Percentiles rank a stretch among this genome's conserved stretches.
Evolutionary conservation across 2,113 vertebrate genomes (phyloP).

Genomic region (Odontophorus gujanensis): DNA sequence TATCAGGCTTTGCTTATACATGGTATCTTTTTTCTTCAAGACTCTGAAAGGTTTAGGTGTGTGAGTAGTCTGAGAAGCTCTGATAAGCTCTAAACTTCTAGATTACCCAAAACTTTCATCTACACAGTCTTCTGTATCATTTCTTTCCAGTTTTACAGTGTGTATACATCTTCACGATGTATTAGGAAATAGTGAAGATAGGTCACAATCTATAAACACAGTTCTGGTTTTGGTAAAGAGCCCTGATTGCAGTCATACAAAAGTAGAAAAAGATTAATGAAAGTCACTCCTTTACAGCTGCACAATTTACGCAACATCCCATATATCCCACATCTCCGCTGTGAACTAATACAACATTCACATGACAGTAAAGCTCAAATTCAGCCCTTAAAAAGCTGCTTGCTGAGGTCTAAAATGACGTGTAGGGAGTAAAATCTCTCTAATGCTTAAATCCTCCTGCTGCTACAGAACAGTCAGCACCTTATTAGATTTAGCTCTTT

Average conservation of each 20-base stretch:
- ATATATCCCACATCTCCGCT: background rate
- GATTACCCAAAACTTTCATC: background rate
- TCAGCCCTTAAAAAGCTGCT: conserved; percentile 55
- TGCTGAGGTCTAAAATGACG: conserved; percentile 44
- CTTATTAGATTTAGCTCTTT: conserved; percentile 21
- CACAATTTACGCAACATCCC: background rate
- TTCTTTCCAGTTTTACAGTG: background rate
- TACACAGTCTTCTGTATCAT: background rate
- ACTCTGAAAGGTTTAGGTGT: background rate
- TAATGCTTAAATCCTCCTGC: conserved; percentile 42
- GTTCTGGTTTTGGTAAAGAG: background rate
- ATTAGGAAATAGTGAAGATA: background rate
- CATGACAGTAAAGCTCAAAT: conserved; percentile 21
- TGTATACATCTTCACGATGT: background rate
- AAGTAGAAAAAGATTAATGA: background rate
- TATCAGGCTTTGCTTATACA: background rate
- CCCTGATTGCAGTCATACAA: background rate
- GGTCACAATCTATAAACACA: background rate
- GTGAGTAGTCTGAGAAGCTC: background rate
- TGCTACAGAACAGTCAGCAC: conserved; percentile 48
- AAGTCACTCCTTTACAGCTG: accelerated
- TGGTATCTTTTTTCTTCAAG: background rate
- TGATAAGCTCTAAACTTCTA: background rate
- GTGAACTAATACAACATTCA: background rate
- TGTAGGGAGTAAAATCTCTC: conserved; percentile 18